Evolutionary conservation across 2,797 vertebrate species (phyloP).

Genomic region (Pristis pectinata): DNA sequence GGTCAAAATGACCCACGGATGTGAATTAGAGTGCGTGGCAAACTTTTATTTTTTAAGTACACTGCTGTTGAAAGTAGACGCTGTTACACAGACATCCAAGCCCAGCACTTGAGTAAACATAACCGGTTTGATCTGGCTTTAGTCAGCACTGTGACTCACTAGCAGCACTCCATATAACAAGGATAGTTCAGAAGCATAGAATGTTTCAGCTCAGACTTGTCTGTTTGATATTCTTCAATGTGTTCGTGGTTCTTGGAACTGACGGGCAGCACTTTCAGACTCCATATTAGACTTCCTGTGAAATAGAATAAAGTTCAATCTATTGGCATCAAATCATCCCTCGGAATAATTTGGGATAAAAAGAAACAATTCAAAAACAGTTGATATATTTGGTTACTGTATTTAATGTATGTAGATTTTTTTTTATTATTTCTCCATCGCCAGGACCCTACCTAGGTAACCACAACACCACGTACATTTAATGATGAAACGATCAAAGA

Average conservation of each 20-base stretch:
- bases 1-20: neutral
- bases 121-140: conserved; percentile 51
- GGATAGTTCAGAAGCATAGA: conserved; percentile 41
- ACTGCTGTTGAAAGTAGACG: neutral
- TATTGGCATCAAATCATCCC: neutral
- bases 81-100: neutral
- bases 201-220: conserved; percentile 43
- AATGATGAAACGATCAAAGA: neutral
- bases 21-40: neutral
- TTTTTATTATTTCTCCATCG: neutral
- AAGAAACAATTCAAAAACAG: neutral
- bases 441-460: too few species aligned
- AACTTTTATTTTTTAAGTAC: neutral
- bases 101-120: conserved; percentile 43
- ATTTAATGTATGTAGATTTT: neutral
- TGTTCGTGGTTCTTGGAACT: neutral
- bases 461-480: neutral
- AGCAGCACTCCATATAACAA: conserved; percentile 38
- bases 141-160: conserved; percentile 35
- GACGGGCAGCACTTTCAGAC: conserved; percentile 21
- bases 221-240: conserved; percentile 37
- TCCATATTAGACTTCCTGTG: neutral
- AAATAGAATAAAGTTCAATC: neutral
- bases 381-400: neutral
- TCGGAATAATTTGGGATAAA: neutral